Base-by-base conservation (phyloP, 2,888 invertebrate genomes). In the Cyaniris semiargus region DNA sequence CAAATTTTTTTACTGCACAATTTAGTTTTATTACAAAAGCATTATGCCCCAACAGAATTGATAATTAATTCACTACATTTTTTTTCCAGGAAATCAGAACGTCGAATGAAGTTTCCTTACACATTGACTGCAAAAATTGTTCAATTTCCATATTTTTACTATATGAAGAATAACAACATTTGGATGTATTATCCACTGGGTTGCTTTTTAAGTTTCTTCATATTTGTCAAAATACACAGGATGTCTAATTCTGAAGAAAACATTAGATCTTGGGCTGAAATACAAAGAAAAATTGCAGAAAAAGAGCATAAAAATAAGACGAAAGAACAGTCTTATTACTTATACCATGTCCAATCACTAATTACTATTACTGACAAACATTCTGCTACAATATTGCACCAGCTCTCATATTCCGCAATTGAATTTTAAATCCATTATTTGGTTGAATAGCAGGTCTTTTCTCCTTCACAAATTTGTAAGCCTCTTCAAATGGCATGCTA, bases 61-160 rank as follows among this genome's bases (percentile, higher is more conserved):
- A 5, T 15, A 53, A 18, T 18, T 53, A 53, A 53, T 53, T 53
- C 4, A 1, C 18, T 53, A 53, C 44, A 75, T 77, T 44, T 70
- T 27, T 27, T 60, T 89, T 89, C 76, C 86, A 93, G 93, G 44
- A 91, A 92, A 83, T 91, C 93, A 77, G 95, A 95, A 77, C 95
- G 96, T 78, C 96, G 96, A 75, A 98, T 98, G 98, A 97, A 96
- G 87, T 98, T 92, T 88, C 98, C 98, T 0, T 98, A 98, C 88
- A 98, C 98, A 0, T 87, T 96, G 44, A 90, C 96, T 1, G 97
- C 97, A 0, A 97, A 98, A 91, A 83, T 98, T 6, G 96, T 95
- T 8, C 97, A 97, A 85, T 98, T 98, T 85, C 98, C 98, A n/a
- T 94, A 94, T 80, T 96, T 96, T 85, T 94, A 90, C 85, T 96